Evolutionary conservation across 1,140 invertebrate genomes (phyloP), one percentile per base, ranked within the genome.

Genomic region (Bombus ignitus): DNA sequence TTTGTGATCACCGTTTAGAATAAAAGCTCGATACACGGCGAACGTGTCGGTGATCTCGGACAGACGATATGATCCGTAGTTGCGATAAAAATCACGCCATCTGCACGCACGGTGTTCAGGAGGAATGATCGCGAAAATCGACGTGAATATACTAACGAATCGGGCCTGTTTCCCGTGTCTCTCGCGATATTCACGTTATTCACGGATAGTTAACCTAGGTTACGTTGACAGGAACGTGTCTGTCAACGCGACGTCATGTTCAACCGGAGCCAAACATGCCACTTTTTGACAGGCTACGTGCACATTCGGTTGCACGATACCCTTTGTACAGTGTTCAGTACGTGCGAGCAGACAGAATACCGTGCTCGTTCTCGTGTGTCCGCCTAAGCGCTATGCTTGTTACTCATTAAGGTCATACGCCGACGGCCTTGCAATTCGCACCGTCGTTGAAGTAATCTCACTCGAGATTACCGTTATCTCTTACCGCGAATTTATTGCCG

Each of bases 331-430:
- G 72, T 73, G 85, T 81, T 70, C 42, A 37, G 77, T 78, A 82
- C 62, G 74, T 72, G 74, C 65, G 65, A 81, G 70, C 75, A 71
- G 47, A 80, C 77, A 73, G 81, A 83, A 80, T 83, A 71, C 62
- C 85, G 83, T 87, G 81, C 47, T 76, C 74, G 62, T 39, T 87
- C 78, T 86, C 75, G 70, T 81, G 71, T 81, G 80, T 78, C 71
- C 84, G 83, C 82, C 81, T 85, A 76, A 78, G 83, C 78, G 85
- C 78, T 90, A 89, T 90, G 88, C 90, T 90, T 88, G 88, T 93
- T 93, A 90, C 92, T 93, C 92, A 94, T 94, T 94, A 92, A 93
- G 93, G 93, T 93, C 93, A 93, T 92, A 91, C 90, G 91, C 82
- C 87, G 91, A 92, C 92, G 92, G 91, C 92, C 93, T 93, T 94